Evolutionary conservation across 2,113 vertebrate genomes (phyloP).

Genomic region (Phrynocephalus versicolor): DNA sequence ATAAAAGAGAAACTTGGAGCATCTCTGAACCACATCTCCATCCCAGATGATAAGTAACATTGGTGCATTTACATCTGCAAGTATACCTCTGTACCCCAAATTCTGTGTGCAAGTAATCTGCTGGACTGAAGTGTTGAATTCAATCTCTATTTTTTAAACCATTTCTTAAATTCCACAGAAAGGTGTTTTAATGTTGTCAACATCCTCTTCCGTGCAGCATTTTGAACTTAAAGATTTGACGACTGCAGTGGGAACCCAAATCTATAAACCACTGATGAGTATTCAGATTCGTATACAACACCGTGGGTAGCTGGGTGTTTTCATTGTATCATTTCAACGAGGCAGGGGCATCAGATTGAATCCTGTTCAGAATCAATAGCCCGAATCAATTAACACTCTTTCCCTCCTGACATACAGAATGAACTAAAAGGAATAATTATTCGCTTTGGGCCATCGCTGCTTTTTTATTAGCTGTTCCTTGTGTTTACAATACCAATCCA

Average conservation of each 20-base stretch:
- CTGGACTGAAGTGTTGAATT: background rate
- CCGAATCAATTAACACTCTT: constrained; percentile 25
- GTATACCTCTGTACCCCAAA: no score
- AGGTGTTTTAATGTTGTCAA: background rate
- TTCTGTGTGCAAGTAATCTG: no score
- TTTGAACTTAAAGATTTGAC: background rate
- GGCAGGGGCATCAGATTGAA: constrained; percentile 28
- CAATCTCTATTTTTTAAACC: background rate
- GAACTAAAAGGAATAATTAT: no score
- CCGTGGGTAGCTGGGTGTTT: background rate
- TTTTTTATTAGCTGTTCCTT: no score
- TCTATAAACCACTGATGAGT: background rate
- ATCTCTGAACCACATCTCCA: background rate
- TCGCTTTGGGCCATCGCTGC: no score
- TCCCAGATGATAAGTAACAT: background rate
- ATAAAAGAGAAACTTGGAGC: background rate
- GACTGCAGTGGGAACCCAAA: background rate
- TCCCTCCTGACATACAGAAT: no score
- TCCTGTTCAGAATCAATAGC: constrained; percentile 35
- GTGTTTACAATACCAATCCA: no score
- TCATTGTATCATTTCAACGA: constrained; percentile 28
- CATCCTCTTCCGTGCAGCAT: background rate
- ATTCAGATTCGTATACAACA: constrained; percentile 24
- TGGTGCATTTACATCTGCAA: background rate
- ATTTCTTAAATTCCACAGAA: background rate